Base-by-base conservation (phyloP, 1,140 invertebrate species). In the Pomacea maculata region DNA sequence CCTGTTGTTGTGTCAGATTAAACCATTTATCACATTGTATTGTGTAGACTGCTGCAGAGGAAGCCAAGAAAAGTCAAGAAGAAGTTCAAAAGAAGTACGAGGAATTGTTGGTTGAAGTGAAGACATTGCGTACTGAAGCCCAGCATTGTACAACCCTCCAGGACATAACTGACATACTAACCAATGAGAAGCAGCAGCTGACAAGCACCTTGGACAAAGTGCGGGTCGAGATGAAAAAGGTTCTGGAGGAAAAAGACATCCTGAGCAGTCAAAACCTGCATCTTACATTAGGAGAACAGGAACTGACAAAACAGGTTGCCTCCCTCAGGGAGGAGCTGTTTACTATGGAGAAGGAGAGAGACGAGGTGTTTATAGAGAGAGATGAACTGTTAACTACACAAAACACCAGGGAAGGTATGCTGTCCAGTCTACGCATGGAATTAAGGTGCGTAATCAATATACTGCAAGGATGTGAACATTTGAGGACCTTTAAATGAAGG, bases 91-190 rank as follows among this genome's bases (percentile, higher is more conserved):
- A 83, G 64, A 83, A 84, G 70, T 68, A 80, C 52, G 78, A 79
- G 10, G 71, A 79, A 55, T 61, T 86, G 63, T 79, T 85, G 75
- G 55, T 72, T 15, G 86, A 88, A 70, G 78, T 85, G 57, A 85
- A 88, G 73, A 84, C 82, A 54, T 54, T 86, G 9, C 67, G 81
- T 57, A 78, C 80, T 34, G 85, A 87, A 4, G 83, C 83, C 15
- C 79, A 83, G 77, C 83, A 83, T n/a, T 75, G 74, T 57, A 75
- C 76, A 63, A 85, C 82, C 19, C 81, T 87, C 45, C 78, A 87
- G 75, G 85, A 87, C 74, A 85, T 85, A 54, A 83, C 87, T 0
- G 85, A 87, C 65, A 87, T 86, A 79, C 81, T 89, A 9, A 87
- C 73, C 72, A 83, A 84, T 55, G 87, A 89, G 64, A 90, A 89